A percentile compares a stretch with the other conserved stretches of the same genome.
phyloP scores from a whole-genome alignment of 2,797 vertebrate genomes.

The Pipistrellus pygmaeus region DNA sequence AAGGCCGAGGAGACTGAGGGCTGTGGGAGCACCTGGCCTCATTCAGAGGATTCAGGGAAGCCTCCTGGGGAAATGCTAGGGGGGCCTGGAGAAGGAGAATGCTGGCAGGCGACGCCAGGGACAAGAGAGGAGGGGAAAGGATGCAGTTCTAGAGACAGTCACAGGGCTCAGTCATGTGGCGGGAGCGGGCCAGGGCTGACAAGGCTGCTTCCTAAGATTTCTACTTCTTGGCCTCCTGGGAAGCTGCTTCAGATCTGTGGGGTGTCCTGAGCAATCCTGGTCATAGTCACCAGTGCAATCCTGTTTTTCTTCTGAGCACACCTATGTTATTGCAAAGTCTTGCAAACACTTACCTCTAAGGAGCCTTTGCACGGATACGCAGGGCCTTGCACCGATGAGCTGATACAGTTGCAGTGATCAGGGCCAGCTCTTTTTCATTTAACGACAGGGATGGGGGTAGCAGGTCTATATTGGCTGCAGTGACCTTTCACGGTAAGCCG shows the following conservation, averaged over 20 bases:
- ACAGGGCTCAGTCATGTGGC: not conserved
- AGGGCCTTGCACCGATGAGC: constrained; percentile 41
- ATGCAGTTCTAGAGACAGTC: not conserved
- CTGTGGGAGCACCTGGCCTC: not conserved
- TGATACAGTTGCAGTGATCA: constrained; percentile 65
- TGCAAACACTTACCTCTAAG: not conserved
- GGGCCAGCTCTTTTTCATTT: constrained; percentile 73
- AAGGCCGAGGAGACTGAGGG: not conserved
- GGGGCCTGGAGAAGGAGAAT: not conserved
- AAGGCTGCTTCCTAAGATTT: not conserved
- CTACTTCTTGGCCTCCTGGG: not conserved
- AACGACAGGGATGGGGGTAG: constrained; percentile 60
- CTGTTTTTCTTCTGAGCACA: not conserved
- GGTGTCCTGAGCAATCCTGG: not conserved
- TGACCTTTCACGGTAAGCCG: constrained; percentile 86
- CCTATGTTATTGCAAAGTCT: not conserved
- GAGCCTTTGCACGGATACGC: constrained; percentile 6
- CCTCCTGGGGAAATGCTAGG: no score
- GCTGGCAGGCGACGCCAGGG: not conserved
- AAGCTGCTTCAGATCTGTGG: not conserved
- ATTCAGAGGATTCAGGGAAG: not conserved
- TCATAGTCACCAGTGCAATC: not conserved
- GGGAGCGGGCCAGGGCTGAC: no score
- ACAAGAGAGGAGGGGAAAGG: not conserved
- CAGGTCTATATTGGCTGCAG: constrained; percentile 67